Conservation (phyloP, 2,888 invertebrate species). For the Lepetodrilus schrolli region DNA sequence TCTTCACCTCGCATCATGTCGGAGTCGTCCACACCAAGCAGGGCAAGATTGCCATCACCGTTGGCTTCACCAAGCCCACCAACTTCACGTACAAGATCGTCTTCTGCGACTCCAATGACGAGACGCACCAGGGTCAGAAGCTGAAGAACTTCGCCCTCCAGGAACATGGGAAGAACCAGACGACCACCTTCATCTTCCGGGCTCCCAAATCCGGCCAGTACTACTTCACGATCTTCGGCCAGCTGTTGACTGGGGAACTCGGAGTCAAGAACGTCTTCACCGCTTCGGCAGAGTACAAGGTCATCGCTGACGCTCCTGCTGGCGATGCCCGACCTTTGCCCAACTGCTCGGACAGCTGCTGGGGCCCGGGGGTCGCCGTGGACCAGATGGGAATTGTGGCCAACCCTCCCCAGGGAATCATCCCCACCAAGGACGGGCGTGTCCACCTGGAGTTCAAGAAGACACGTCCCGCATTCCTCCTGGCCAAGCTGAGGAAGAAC, state of each 20-base stretch:
- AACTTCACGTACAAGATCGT: conserved; percentile 75
- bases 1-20: conserved; percentile 68
- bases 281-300: conserved; percentile 75
- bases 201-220: conserved; percentile 70
- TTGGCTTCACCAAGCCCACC: conserved; percentile 73
- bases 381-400: conserved; percentile 73
- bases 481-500: conserved; percentile 72
- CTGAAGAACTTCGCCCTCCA: conserved; percentile 73
- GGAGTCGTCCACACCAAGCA: conserved; percentile 72
- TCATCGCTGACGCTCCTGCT: conserved; percentile 70
- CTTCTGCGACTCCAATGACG: conserved; percentile 68
- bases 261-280: conserved; percentile 75
- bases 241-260: conserved; percentile 70
- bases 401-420: conserved; percentile 64
- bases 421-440: conserved; percentile 59
- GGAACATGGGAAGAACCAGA: conserved; percentile 72
- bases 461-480: conserved; percentile 82
- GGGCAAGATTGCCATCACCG: conserved; percentile 70
- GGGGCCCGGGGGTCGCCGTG: conserved; percentile 74
- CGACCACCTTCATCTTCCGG: conserved; percentile 71
- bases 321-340: conserved; percentile 71
- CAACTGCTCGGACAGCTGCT: conserved; percentile 74
- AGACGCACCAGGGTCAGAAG: conserved; percentile 69
- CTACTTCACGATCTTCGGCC: conserved; percentile 75
- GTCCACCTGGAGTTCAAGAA: conserved; percentile 81